These are phyloP conservation scores for Rhinichthys osculus DNA, from an alignment of 2,797 vertebrate species.

Conservation along the genomic window DNA sequence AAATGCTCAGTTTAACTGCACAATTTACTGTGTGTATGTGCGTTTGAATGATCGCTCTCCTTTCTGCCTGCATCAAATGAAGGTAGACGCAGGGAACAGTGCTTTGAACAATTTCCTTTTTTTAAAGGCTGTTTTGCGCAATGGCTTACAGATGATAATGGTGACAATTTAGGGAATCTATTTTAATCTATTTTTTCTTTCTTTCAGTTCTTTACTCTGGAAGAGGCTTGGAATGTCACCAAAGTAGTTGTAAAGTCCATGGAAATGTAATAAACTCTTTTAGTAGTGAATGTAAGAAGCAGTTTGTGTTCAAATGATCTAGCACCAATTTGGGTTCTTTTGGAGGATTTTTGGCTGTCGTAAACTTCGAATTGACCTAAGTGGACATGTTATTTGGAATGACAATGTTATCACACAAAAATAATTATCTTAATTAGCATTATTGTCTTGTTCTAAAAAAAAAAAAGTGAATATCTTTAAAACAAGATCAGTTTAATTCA, in stretches of 20 bases:
- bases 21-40: conserved; percentile 51
- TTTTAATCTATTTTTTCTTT: neutral
- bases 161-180: conserved; percentile 42
- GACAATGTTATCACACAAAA: neutral
- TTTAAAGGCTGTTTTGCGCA: conserved; percentile 45
- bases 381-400: conserved; percentile 68
- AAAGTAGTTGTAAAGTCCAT: conserved; percentile 38
- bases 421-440: neutral
- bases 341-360: conserved; percentile 60
- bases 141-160: conserved; percentile 49
- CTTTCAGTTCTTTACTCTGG: conserved; percentile 18
- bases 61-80: conserved; percentile 51
- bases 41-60: conserved; percentile 42
- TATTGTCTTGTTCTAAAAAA: neutral
- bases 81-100: conserved; percentile 39
- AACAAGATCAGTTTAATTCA: neutral
- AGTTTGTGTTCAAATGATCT: conserved; percentile 58
- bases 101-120: conserved; percentile 44
- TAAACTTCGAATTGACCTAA: conserved; percentile 66
- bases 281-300: conserved; percentile 73
- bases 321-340: conserved; percentile 63
- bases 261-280: conserved; percentile 67
- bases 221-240: conserved; percentile 11
- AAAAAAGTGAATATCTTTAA: neutral
- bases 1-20: conserved; percentile 66